Evolutionary conservation across 2,113 vertebrate genomes (phyloP).

Genomic region (Chrysemys picta): DNA sequence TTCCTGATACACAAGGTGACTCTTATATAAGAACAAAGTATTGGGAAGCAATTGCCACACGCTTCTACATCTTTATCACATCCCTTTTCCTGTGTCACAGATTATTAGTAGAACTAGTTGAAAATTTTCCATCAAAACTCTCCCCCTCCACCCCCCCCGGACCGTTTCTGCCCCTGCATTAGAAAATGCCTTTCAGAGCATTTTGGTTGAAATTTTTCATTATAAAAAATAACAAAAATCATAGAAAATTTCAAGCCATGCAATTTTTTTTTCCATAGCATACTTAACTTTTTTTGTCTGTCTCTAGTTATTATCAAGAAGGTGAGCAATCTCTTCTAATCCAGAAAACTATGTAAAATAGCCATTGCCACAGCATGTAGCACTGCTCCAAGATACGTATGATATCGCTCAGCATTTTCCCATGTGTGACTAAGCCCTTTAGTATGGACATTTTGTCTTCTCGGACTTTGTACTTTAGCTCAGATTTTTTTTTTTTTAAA

Average conservation of each 20-base stretch:
- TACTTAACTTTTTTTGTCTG: background rate
- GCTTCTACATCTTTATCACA: background rate
- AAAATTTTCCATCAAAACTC: background rate
- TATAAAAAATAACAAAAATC: background rate
- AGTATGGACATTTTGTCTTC: background rate
- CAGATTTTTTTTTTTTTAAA: background rate
- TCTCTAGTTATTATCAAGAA: background rate
- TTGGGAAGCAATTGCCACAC: background rate
- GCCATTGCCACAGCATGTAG: background rate
- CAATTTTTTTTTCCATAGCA: background rate
- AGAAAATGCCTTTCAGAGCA: background rate
- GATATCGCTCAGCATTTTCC: background rate
- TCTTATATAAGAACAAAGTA: background rate
- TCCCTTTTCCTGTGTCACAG: background rate
- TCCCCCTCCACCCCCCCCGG: background rate
- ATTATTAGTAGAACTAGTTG: background rate
- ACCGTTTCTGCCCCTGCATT: background rate
- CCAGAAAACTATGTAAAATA: background rate
- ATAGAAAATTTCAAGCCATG: background rate
- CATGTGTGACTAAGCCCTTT: background rate
- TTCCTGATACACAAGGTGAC: background rate
- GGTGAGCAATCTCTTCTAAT: background rate
- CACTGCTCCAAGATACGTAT: background rate
- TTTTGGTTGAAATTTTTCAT: background rate
- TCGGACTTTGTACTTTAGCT: background rate